These are phyloP conservation scores for Napeogenes inachia DNA, from an alignment of 2,888 invertebrate species.

Conservation along the genomic window DNA sequence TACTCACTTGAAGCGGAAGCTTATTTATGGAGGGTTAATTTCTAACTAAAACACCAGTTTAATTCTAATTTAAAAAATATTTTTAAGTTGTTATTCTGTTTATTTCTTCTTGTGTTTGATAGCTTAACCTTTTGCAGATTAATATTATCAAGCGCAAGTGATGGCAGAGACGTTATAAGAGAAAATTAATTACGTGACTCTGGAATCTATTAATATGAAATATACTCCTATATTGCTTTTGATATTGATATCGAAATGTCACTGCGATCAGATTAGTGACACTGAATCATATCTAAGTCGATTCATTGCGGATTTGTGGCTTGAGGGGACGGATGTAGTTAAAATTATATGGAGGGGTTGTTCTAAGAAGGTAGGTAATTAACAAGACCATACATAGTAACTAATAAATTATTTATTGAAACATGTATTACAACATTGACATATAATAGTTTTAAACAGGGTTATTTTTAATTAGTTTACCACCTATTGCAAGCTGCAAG, in stretches of 20 bases:
- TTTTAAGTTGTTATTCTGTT: no score
- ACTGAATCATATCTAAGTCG: slow-evolving; percentile 58
- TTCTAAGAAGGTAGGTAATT: slow-evolving; percentile 60
- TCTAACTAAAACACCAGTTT: no score
- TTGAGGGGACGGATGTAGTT: slow-evolving; percentile 65
- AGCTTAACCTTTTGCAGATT: slow-evolving; percentile 14
- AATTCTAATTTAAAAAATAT: no score
- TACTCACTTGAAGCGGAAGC: no score
- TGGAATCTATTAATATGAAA: slow-evolving; percentile 42
- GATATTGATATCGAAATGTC: slow-evolving; percentile 42
- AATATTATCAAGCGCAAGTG: slow-evolving; percentile 33
- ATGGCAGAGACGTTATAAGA: slow-evolving; percentile 42
- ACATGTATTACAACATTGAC: neutral
- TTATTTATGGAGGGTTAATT: no score
- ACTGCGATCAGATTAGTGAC: slow-evolving; percentile 48
- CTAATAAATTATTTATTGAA: neutral
- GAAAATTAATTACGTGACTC: slow-evolving; percentile 49
- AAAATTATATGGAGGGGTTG: slow-evolving; percentile 72
- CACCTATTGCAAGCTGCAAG: no score
- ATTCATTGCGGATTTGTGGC: slow-evolving; percentile 69
- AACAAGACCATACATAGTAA: neutral
- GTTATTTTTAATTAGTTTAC: no score
- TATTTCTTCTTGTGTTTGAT: no score
- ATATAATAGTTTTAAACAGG: no score
- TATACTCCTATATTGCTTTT: slow-evolving; percentile 40